Evolutionary conservation across 2,113 vertebrate species (phyloP).

Genomic region (Dendrocopos noguchii): DNA sequence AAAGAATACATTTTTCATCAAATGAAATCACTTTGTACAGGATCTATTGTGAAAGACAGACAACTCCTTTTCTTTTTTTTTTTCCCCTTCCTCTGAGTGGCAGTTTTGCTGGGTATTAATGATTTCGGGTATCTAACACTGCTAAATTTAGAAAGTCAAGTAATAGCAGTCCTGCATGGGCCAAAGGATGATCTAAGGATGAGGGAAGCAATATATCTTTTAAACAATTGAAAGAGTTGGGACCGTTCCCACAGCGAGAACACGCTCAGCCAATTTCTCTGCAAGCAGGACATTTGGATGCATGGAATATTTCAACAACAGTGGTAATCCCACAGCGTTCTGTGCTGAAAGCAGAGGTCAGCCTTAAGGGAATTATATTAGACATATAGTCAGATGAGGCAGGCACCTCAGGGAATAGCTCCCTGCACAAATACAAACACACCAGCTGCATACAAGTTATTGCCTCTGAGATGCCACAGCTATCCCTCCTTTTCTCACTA

Average conservation of each 20-base stretch:
- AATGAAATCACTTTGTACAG: not conserved
- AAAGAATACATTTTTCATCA: constrained; percentile 27
- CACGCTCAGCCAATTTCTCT: constrained; percentile 33
- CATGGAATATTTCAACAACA: constrained; percentile 44
- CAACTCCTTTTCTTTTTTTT: not conserved
- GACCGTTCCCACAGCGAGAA: constrained; percentile 23
- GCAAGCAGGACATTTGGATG: not conserved
- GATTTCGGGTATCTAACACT: not conserved
- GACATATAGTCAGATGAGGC: constrained; percentile 45
- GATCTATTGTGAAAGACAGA: not conserved
- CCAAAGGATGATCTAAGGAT: constrained; percentile 70
- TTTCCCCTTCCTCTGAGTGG: not conserved
- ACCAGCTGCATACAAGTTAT: not conserved
- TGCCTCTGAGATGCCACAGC: not conserved
- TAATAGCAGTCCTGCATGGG: constrained; percentile 16
- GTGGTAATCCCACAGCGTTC: not conserved
- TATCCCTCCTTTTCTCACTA: not conserved
- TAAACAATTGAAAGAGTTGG: constrained; percentile 61
- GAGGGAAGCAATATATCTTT: constrained; percentile 60
- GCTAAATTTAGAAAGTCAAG: constrained; percentile 67
- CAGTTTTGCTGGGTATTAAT: constrained; percentile 9
- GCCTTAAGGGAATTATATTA: constrained; percentile 36
- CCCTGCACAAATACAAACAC: constrained; percentile 10
- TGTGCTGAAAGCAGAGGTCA: constrained; percentile 37
- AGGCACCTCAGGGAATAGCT: constrained; percentile 17